Percentiles rank a stretch among this genome's conserved stretches.
These are phyloP conservation scores for Eurytoma californica DNA, from an alignment of 2,888 invertebrate species.

Conservation along the genomic window DNA sequence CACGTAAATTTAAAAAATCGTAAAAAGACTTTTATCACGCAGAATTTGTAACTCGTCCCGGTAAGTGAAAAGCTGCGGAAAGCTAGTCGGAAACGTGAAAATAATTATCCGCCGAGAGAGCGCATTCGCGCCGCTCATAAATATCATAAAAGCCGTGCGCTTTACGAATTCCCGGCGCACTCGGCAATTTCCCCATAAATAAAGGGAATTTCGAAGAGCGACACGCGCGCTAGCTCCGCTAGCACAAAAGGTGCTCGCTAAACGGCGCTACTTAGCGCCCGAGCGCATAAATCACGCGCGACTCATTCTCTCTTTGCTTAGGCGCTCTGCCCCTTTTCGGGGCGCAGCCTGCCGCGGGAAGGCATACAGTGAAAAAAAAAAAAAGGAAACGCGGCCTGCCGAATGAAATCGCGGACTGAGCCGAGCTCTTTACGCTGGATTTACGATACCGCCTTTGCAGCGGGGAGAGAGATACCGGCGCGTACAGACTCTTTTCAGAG, in stretches of 20 bases:
- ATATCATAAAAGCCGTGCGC: not conserved
- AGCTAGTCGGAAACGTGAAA: not conserved
- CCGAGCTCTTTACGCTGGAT: no score
- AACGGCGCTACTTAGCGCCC: no score
- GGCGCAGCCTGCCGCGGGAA: no score
- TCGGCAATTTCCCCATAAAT: conserved; percentile 26
- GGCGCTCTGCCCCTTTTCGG: no score
- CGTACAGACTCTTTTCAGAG: no score
- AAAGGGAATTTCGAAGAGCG: conserved; percentile 18
- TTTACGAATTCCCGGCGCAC: conserved; percentile 17
- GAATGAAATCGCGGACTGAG: no score
- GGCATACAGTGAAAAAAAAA: no score
- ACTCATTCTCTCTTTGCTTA: no score
- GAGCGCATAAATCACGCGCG: no score
- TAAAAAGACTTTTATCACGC: not conserved
- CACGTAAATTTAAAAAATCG: not conserved
- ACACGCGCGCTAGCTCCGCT: not conserved
- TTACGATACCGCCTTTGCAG: no score
- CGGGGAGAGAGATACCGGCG: no score
- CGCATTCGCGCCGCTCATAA: not conserved
- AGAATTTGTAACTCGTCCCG: not conserved
- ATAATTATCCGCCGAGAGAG: not conserved
- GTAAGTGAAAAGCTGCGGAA: not conserved
- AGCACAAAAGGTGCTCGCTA: conserved; percentile 4
- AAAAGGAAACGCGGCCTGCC: no score